Base-by-base conservation (phyloP, 37 sponge, comb jelly and placozoan genomes). In the Chondrosia reniformis region DNA sequence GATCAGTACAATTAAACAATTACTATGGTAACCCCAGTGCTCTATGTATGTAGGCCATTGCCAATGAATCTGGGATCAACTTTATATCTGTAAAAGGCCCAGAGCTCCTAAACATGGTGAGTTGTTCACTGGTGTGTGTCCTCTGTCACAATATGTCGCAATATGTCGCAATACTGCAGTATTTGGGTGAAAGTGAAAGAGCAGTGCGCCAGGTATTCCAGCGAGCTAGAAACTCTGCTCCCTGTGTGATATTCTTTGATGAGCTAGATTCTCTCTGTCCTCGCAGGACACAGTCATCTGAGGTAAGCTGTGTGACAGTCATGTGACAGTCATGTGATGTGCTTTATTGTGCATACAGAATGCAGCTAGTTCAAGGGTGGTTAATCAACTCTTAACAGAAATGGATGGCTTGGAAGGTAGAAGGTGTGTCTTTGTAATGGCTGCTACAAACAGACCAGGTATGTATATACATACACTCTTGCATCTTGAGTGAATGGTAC, bases 31-130 rank as follows among this genome's bases (percentile, higher is more conserved):
- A n/a, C n/a, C n/a, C n/a, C n/a, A n/a, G n/a, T n/a, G n/a, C 36
- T 24, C 4, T 76, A 45, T 39, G 5, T 4, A 15, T 79, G 43
- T 69, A 94, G 93, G 99, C 99, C 28, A 81, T 98, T 31, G 95
- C 99, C 10, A 99, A 99, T 84, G 96, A 99, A 61, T 91, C 90
- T 27, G 93, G 96, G 2, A 91, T 99, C 42, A 99, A 99, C 83
- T 99, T 99, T 69, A 90, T 99, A 0, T 93, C 96, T n/a, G 96
- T 99, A 15, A 99, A 99, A 80, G 99, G 99, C 6, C 99, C 99
- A 5, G 99, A 99, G 62, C 76, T 99, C 43, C 84, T 99, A 45
- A 99, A 99, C 76, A 99, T 99, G 99, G 95, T 88, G 36, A 44
- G 62, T 77, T 75, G 55, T 27, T 10, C 52, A 3, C 9, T 8